Percentiles rank a stretch among this genome's conserved stretches.
Conservation (phyloP, 2,113 vertebrate species). For the Panthera tigris region DNA sequence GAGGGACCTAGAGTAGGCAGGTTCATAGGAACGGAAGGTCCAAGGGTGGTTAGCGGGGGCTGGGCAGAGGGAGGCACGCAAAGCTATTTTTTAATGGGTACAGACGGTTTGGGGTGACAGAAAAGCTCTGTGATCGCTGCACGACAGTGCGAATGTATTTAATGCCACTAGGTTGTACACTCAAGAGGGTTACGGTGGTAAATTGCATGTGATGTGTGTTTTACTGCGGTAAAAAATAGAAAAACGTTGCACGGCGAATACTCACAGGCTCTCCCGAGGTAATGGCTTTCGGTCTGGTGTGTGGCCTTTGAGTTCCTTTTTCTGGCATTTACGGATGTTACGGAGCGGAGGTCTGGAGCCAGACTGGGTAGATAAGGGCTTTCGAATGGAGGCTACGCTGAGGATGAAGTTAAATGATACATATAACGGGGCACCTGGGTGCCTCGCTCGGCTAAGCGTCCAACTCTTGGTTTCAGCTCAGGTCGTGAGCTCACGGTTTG, state of each 20-base stretch:
- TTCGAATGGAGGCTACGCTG: background rate
- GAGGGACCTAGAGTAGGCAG: background rate
- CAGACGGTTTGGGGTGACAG: background rate
- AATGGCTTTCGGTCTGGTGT: background rate
- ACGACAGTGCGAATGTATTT: background rate
- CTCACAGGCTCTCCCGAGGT: background rate
- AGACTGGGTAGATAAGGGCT: background rate
- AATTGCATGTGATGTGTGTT: background rate
- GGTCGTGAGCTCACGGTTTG: too few species aligned
- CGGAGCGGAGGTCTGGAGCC: background rate
- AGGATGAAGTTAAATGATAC: background rate
- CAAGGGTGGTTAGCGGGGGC: background rate
- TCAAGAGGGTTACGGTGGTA: background rate
- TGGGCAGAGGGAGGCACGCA: background rate
- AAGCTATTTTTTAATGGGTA: background rate
- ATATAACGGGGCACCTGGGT: too few species aligned
- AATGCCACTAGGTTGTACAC: background rate
- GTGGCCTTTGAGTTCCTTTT: background rate
- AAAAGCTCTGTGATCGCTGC: background rate
- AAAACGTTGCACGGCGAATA: background rate
- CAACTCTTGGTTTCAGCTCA: too few species aligned
- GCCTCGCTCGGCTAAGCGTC: too few species aligned
- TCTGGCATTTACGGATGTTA: background rate
- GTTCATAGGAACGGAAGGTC: background rate
- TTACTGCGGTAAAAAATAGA: background rate